phyloP scores from a whole-genome alignment of 1,140 invertebrate genomes.

The Bombus vancouverensis region DNA sequence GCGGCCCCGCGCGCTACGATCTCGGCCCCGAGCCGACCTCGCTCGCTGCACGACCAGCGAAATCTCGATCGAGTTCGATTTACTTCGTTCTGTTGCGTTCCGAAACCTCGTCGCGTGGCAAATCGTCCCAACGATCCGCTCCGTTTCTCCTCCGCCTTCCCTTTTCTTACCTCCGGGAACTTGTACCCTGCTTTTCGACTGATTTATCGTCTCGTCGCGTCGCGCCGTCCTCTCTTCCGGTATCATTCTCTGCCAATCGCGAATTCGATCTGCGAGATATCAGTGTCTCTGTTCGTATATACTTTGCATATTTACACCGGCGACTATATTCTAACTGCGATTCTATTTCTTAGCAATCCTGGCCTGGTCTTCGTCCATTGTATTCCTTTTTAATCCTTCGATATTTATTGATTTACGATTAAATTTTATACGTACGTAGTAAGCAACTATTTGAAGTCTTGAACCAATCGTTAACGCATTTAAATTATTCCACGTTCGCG shows the following conservation, averaged over 20 bases:
- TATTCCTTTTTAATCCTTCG: not conserved
- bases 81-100: slow-evolving; percentile 1
- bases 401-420: too few relatives aligned
- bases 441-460: too few relatives aligned
- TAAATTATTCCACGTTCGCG: too few relatives aligned
- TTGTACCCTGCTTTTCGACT: not conserved
- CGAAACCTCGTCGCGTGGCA: slow-evolving; percentile 21
- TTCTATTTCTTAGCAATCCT: too few relatives aligned
- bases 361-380: not conserved
- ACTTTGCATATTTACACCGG: not conserved
- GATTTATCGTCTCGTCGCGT: not conserved
- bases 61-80: slow-evolving; percentile 30
- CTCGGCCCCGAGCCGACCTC: slow-evolving; percentile 23
- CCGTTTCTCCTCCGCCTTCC: not conserved
- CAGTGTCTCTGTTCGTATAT: not conserved
- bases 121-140: not conserved
- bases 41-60: slow-evolving; percentile 13
- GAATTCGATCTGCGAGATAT: not conserved
- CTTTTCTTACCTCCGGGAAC: not conserved
- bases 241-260: not conserved
- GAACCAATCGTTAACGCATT: too few relatives aligned
- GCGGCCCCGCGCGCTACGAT: slow-evolving; percentile 49
- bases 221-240: not conserved
- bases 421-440: too few relatives aligned
- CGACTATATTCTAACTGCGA: not conserved